phyloP scores from a whole-genome alignment of 2,797 vertebrate species.

The Pelochelys cantorii region DNA sequence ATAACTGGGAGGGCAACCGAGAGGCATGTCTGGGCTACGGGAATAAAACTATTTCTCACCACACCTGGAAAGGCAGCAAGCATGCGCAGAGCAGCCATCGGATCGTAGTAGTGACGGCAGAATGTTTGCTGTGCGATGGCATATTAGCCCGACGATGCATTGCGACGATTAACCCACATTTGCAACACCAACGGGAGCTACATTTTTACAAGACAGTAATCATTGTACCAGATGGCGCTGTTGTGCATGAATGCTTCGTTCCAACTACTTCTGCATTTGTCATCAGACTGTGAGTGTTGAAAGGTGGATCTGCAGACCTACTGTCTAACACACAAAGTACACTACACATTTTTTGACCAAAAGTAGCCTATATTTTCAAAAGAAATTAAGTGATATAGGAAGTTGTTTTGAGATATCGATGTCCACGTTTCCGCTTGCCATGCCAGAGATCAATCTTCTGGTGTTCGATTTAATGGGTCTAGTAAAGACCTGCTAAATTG shows the following conservation, averaged over 20 bases:
- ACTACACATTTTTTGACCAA: neutral
- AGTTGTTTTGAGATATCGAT: neutral
- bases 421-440: too few relatives aligned
- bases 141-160: neutral
- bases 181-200: neutral
- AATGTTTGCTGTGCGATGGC: neutral
- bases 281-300: rapidly evolving
- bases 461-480: too few relatives aligned
- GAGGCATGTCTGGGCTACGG: neutral
- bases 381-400: neutral
- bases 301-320: rapidly evolving
- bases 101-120: neutral
- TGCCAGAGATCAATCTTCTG: too few relatives aligned
- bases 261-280: rapidly evolving
- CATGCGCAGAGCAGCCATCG: neutral
- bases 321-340: neutral
- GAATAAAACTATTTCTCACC: neutral
- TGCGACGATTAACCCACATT: neutral
- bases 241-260: neutral
- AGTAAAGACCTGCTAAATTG: too few relatives aligned
- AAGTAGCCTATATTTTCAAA: neutral
- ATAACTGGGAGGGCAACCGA: neutral
- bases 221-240: rapidly evolving
- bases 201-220: neutral
- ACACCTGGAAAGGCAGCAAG: neutral